phyloP scores from a whole-genome alignment of 2,113 vertebrate species.

The Aramus guarauna region DNA sequence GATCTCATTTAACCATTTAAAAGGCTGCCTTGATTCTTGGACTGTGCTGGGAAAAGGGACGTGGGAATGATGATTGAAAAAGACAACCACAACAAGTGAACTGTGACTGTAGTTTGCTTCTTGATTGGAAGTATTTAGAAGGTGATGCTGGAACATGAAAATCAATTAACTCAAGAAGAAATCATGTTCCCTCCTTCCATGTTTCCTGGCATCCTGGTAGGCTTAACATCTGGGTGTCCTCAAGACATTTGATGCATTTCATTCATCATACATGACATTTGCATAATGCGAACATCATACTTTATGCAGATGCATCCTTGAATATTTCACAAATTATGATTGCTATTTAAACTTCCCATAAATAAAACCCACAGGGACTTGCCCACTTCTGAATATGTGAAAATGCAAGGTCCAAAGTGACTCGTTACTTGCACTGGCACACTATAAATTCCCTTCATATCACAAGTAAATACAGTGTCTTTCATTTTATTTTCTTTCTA shows the following conservation, averaged over 20 bases:
- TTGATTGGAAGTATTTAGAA: constrained; percentile 67
- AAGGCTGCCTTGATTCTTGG: neutral
- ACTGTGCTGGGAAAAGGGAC: neutral
- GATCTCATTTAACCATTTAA: neutral
- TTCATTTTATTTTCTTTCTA: constrained; percentile 70
- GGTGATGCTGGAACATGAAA: constrained; percentile 64
- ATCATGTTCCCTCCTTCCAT: constrained; percentile 58
- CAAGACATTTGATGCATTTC: constrained; percentile 73
- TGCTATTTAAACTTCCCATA: constrained; percentile 68
- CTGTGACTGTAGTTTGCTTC: constrained; percentile 50
- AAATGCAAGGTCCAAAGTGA: constrained; percentile 41
- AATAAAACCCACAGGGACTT: constrained; percentile 66
- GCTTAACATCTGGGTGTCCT: constrained; percentile 80
- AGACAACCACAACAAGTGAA: constrained; percentile 34
- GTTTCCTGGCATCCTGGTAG: constrained; percentile 56
- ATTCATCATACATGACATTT: constrained; percentile 79
- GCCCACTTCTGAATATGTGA: constrained; percentile 45
- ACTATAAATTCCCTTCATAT: constrained; percentile 44
- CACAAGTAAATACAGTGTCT: constrained; percentile 53
- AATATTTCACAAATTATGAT: constrained; percentile 68
- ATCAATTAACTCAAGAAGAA: constrained; percentile 67
- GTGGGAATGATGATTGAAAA: constrained; percentile 16
- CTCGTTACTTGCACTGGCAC: constrained; percentile 33
- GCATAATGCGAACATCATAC: constrained; percentile 77
- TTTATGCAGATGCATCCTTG: constrained; percentile 73